Base-by-base conservation (phyloP, 2,888 invertebrate species). In the Mimas tiliae region DNA sequence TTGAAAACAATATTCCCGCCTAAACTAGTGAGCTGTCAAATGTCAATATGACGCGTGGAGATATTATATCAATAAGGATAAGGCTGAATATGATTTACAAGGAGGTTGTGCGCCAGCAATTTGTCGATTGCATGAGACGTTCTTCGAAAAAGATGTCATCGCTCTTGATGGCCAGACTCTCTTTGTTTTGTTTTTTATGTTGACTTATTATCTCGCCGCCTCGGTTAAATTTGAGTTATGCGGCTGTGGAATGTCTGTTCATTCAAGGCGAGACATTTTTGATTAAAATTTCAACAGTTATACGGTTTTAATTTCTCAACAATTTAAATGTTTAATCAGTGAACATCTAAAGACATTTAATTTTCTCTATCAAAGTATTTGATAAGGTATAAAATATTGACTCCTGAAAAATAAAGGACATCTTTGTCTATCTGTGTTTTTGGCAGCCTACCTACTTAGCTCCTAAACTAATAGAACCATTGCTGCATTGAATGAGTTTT, bases 211-310 rank as follows among this genome's bases (percentile, higher is more conserved):
- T 76, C 70, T 75, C 70, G 79, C 76, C 80, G 82, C 77, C 75
- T 76, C 72, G 75, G 72, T 79, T 83, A 82, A 82, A 83, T 79
- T 82, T 81, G 78, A 82, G 78, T 79, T 82, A 82, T 80, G 79
- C 74, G 72, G 16, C 42, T 14, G 48, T 47, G 34, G 55, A 65
- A 65, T 58, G 65, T 48, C 55, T 58, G 65, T 48, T 79, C 73
- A 73, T 78, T 73, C 72, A 72, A 67, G 66, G 64, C 70, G 69
- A 74, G 74, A 75, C 76, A 66, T 69, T 74, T 69, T 68, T 78
- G 71, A 79, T 79, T 77, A 74, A 74, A 75, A 74, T 66, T 65
- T 69, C 70, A 55, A 67, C 66, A 67, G 68, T 69, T 64, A 65
- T 69, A 67, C 67, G 65, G 66, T 68, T 75, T 73, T 71, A 76